phyloP scores from a whole-genome alignment of 2,113 vertebrate species.

The Lutjanus erythropterus region DNA sequence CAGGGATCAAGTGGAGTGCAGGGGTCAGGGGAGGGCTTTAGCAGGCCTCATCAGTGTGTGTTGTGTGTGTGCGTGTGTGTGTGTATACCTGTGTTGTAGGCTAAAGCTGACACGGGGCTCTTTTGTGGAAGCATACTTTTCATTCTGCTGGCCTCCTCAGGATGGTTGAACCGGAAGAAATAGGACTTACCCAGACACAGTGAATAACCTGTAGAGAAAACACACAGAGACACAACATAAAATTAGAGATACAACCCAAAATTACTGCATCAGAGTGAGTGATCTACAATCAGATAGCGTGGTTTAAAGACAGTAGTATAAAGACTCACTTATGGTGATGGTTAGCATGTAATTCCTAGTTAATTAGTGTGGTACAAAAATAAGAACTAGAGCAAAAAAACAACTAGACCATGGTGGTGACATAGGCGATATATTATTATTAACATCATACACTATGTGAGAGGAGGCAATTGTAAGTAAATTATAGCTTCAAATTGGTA shows the following conservation, averaged over 20 bases:
- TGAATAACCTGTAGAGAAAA: constrained; percentile 82
- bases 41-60: background rate
- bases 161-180: constrained; percentile 88
- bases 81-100: constrained; percentile 84
- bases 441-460: background rate
- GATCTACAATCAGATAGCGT: background rate
- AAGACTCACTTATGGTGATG: no score
- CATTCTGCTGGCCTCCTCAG: constrained; percentile 86
- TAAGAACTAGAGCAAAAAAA: background rate
- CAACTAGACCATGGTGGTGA: background rate
- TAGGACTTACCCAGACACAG: constrained; percentile 87
- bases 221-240: constrained; percentile 9
- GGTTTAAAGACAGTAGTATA: background rate
- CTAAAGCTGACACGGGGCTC: constrained; percentile 83
- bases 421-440: background rate
- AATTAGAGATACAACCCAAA: background rate
- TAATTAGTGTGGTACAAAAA: background rate
- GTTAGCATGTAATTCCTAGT: background rate
- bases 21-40: constrained; percentile 23
- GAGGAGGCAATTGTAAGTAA: constrained; percentile 3
- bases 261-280: background rate
- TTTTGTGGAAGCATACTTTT: constrained; percentile 87
- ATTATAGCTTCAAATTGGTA: constrained; percentile 23
- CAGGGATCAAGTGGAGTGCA: constrained; percentile 1
- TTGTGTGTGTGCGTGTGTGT: constrained; percentile 24